Base-by-base conservation (phyloP, 2,888 invertebrate species). In the Plusia festucae region DNA sequence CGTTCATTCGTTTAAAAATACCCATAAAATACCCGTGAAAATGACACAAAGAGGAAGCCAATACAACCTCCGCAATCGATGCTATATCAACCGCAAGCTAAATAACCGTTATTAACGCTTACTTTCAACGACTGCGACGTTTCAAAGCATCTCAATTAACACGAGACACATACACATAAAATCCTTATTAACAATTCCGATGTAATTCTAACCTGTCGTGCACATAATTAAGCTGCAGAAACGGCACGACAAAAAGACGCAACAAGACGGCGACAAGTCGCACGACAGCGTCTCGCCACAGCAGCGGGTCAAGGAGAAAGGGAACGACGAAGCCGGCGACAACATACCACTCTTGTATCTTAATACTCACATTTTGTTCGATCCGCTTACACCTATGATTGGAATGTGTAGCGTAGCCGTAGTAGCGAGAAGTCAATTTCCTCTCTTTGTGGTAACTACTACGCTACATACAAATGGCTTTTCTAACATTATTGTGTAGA, bases 241-340 rank as follows among this genome's bases (percentile, higher is more conserved):
- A 68, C 30, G 59, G 72, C 66, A 70, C 73, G 78, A 84, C 79
- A 82, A 81, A 82, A 85, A 76, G 72, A 78, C 65, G 55, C 68
- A 75, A 64, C 49, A 56, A 71, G 61, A 69, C 69, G 53, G 65
- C 67, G 79, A 68, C 76, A 70, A 68, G 59, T 71, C 74, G 74
- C 72, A 71, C 73, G 66, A 63, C 65, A 62, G 66, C 62, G 76
- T 79, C 77, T 82, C 78, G 77, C 76, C 75, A 79, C 70, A 73
- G 58, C 20, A 78, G 53, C 79, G 78, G 91, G 90, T 91, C 90
- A 91, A 92, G 90, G 90, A 88, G 89, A 90, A 82, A 84, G 86
- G 84, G 81, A 53, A 55, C 57, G 53, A 56, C 49, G 53, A 27
- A 59, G 56, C 52, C 68, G 73, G 68, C 79, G 72, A 72, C 75